These are phyloP conservation scores for Trinectes maculatus DNA, from an alignment of 2,113 vertebrate species.

Conservation along the genomic window DNA sequence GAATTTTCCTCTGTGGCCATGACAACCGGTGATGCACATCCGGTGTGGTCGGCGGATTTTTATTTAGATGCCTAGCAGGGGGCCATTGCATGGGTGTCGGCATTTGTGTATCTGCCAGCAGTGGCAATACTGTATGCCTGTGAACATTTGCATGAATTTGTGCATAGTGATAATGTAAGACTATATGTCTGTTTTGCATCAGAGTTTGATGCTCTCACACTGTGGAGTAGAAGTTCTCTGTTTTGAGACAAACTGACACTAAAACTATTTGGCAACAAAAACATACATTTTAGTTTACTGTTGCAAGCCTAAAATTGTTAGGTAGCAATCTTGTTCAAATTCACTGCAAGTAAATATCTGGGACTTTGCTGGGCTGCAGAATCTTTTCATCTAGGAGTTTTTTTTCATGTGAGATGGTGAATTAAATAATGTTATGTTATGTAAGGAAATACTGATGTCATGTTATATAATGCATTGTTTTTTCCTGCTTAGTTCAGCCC, in stretches of 20 bases:
- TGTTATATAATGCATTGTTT: too few relatives aligned
- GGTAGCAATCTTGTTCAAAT: too few relatives aligned
- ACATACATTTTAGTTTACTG: neutral
- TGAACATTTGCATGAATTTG: conserved; percentile 1
- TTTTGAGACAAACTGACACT: neutral
- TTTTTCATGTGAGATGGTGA: too few relatives aligned
- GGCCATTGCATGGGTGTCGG: conserved; percentile 39
- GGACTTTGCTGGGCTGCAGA: too few relatives aligned
- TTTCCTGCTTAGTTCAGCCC: too few relatives aligned
- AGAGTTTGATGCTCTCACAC: neutral
- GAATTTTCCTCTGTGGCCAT: conserved; percentile 80
- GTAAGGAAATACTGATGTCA: too few relatives aligned
- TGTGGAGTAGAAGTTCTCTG: neutral
- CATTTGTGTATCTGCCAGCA: conserved; percentile 43
- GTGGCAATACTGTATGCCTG: neutral
- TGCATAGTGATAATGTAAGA: neutral
- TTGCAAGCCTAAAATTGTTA: neutral
- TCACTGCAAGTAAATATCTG: too few relatives aligned
- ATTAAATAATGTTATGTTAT: too few relatives aligned
- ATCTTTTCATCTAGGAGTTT: too few relatives aligned
- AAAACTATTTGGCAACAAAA: neutral
- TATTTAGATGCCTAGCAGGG: conserved; percentile 74
- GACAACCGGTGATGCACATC: conserved; percentile 82
- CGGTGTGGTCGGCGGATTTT: conserved; percentile 73
- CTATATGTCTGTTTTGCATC: neutral